Conservation (phyloP, 2,888 invertebrate species). For the Dasypogon diadema region DNA sequence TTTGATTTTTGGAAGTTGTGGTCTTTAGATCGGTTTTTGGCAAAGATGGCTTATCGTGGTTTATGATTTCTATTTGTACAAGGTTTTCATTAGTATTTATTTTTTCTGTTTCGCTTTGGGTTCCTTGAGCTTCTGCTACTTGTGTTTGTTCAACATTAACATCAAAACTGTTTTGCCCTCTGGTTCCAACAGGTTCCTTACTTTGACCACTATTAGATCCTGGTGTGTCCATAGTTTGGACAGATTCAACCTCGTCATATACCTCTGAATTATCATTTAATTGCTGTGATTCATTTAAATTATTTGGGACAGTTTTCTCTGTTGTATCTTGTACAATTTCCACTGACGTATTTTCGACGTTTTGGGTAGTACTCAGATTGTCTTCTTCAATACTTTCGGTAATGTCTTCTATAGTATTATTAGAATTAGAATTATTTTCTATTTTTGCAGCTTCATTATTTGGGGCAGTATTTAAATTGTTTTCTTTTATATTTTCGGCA, state of each 20-base stretch:
- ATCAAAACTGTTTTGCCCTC: too few relatives aligned
- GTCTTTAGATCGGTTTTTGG: slow-evolving; percentile 62
- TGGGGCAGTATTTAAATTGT: too few relatives aligned
- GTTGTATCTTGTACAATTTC: not conserved
- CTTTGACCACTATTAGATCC: too few relatives aligned
- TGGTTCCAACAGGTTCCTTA: too few relatives aligned
- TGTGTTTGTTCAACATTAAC: too few relatives aligned
- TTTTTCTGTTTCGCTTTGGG: not conserved
- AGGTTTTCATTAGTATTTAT: not conserved
- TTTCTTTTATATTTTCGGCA: too few relatives aligned
- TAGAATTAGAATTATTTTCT: too few relatives aligned
- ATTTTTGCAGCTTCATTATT: too few relatives aligned
- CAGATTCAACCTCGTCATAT: too few relatives aligned
- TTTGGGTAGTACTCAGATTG: not conserved
- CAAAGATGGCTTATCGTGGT: slow-evolving; percentile 30
- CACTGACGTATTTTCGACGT: not conserved
- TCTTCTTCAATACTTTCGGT: not conserved
- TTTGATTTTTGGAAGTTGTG: slow-evolving; percentile 59
- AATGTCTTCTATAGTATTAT: too few relatives aligned
- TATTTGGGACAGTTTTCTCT: not conserved
- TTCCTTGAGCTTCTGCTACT: not conserved
- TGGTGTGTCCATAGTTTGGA: too few relatives aligned
- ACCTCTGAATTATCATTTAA: not conserved
- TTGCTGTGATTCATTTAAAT: not conserved
- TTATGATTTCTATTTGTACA: slow-evolving; percentile 48